Conservation (phyloP, 2,888 invertebrate genomes). For the Cheilosia urbana region DNA sequence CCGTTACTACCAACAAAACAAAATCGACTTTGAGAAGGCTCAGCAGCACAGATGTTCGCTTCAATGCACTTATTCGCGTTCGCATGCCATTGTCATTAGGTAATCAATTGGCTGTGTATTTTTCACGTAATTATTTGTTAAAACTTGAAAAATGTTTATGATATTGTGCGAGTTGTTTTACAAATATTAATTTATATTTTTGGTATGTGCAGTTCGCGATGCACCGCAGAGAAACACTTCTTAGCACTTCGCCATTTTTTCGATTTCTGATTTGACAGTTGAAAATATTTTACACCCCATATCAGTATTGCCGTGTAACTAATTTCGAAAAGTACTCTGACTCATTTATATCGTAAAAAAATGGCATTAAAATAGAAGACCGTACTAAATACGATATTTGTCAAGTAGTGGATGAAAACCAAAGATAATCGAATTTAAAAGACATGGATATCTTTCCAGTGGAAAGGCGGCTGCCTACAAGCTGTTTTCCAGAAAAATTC, state of each 20-base stretch:
- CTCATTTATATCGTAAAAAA: not conserved
- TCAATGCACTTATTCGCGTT: constrained; percentile 42
- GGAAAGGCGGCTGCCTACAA: too few relatives aligned
- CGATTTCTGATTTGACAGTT: constrained; percentile 58
- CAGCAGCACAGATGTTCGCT: constrained; percentile 66
- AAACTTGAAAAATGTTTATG: constrained; percentile 4
- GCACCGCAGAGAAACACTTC: constrained; percentile 68
- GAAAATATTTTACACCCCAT: constrained; percentile 13
- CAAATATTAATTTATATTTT: constrained; percentile 15
- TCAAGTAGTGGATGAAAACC: too few relatives aligned
- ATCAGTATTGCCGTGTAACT: not conserved
- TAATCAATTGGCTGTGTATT: constrained; percentile 16
- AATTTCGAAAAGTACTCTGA: not conserved
- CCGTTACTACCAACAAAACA: constrained; percentile 31
- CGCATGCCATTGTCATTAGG: constrained; percentile 4
- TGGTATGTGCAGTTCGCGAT: constrained; percentile 66
- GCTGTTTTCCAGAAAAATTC: too few relatives aligned
- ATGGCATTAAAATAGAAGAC: not conserved
- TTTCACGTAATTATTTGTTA: constrained; percentile 49
- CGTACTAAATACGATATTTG: not conserved
- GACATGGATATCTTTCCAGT: too few relatives aligned
- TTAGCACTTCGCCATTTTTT: constrained; percentile 71
- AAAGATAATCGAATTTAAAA: too few relatives aligned
- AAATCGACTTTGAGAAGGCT: constrained; percentile 26
- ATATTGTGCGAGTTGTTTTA: constrained; percentile 45